Percentiles rank a stretch among this genome's conserved stretches.
Evolutionary conservation across 2,797 vertebrate genomes (phyloP).

Genomic region (Mus caroli): DNA sequence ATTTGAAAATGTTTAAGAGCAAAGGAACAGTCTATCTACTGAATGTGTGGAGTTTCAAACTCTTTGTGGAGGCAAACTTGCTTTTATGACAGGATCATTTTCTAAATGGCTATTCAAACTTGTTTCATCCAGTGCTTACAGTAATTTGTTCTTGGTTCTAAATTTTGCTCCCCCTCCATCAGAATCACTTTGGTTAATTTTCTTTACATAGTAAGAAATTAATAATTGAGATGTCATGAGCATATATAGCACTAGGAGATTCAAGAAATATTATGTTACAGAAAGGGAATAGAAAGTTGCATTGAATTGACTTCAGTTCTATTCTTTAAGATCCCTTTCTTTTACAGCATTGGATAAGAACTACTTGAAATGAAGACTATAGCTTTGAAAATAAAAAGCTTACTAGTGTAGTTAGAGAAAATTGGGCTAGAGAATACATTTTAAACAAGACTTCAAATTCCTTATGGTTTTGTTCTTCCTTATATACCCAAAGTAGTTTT

Average conservation of each 20-base stretch:
- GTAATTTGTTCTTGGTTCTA: constrained; percentile 61
- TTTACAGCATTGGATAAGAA: constrained; percentile 25
- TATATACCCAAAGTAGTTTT: constrained; percentile 8
- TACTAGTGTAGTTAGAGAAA: constrained; percentile 32
- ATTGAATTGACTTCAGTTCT: constrained; percentile 64
- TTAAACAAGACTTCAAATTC: constrained; percentile 64
- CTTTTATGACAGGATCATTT: constrained; percentile 63
- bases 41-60: constrained; percentile 44
- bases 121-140: constrained; percentile 13
- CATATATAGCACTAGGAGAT: constrained; percentile 34
- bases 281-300: constrained; percentile 45
- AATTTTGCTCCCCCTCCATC: constrained; percentile 34
- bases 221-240: constrained; percentile 53
- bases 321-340: constrained; percentile 64
- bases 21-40: constrained; percentile 31
- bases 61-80: constrained; percentile 45
- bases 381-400: constrained; percentile 71
- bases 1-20: constrained; percentile 44
- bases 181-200: constrained; percentile 71
- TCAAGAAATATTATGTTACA: constrained; percentile 43
- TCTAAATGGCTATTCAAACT: constrained; percentile 62
- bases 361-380: constrained; percentile 69
- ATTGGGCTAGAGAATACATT: constrained; percentile 59
- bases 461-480: constrained; percentile 51
- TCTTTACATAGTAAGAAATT: constrained; percentile 59